phyloP scores from a whole-genome alignment of 2,888 invertebrate species.

The Phyllotreta cruciferae region DNA sequence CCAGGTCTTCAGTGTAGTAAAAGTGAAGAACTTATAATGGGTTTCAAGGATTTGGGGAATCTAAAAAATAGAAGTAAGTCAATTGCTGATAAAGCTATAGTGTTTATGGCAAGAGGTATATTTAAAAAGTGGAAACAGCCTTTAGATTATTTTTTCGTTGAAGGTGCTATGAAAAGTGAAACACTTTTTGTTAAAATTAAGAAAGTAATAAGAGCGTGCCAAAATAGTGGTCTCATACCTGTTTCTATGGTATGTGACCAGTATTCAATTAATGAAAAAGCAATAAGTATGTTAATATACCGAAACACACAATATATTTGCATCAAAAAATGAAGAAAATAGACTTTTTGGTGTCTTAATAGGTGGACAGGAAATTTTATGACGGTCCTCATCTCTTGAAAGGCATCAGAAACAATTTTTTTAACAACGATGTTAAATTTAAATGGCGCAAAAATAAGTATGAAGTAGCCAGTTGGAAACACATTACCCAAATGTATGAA shows the following conservation, averaged over 20 bases:
- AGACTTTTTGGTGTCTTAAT: background rate
- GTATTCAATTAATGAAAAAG: background rate
- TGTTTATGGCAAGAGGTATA: too few relatives aligned
- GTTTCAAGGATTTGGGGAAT: background rate
- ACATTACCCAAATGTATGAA: background rate
- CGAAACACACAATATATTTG: too few relatives aligned
- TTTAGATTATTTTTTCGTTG: background rate
- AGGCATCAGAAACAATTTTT: constrained; percentile 1
- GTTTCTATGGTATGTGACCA: background rate
- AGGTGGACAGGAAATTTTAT: background rate
- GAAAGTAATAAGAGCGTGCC: background rate
- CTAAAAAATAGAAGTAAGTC: too few relatives aligned
- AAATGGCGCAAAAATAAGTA: background rate
- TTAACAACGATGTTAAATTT: background rate
- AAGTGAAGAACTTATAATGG: background rate
- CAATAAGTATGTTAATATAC: too few relatives aligned
- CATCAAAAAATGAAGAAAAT: too few relatives aligned
- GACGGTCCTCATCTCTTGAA: constrained; percentile 6
- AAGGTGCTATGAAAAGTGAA: background rate
- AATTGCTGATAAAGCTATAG: constrained; percentile 9
- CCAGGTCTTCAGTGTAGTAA: background rate
- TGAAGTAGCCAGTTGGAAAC: background rate
- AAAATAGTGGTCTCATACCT: background rate
- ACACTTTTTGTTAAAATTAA: constrained; percentile 1
- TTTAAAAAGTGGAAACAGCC: constrained; percentile 4